phyloP scores from a whole-genome alignment of 2,797 vertebrate species.

The Chrosomus eos region DNA sequence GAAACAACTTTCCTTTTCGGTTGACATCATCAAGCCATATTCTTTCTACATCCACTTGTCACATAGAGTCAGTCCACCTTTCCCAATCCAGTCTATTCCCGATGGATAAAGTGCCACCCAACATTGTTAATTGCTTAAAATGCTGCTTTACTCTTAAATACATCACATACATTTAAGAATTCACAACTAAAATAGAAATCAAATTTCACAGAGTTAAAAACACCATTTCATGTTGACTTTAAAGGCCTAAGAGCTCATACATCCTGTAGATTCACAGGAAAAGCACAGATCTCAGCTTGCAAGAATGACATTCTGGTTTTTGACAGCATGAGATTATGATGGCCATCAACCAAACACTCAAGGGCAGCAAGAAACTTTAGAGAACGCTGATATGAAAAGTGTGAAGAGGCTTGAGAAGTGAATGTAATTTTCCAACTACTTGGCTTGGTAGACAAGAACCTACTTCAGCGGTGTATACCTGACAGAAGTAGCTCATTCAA shows the following conservation, averaged over 20 bases:
- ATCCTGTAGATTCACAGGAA: constrained; percentile 18
- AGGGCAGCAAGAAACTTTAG: constrained; percentile 50
- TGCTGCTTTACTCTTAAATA: neutral
- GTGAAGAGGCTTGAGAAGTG: constrained; percentile 37
- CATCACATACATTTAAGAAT: neutral
- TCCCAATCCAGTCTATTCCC: neutral
- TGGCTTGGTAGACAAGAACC: constrained; percentile 36
- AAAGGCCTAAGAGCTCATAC: neutral
- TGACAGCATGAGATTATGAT: constrained; percentile 57
- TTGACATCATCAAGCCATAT: neutral
- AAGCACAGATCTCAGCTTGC: constrained; percentile 48
- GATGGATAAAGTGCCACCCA: neutral
- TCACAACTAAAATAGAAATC: neutral
- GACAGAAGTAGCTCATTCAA: constrained; percentile 22
- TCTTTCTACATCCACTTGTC: neutral
- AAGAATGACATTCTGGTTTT: constrained; percentile 47
- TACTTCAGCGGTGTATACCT: constrained; percentile 36
- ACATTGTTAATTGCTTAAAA: neutral
- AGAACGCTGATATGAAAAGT: constrained; percentile 40
- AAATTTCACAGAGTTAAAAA: neutral
- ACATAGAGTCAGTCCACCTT: neutral
- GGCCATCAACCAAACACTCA: constrained; percentile 53
- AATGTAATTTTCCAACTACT: constrained; percentile 37
- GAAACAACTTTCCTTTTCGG: no score
- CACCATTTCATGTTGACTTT: neutral